These are phyloP conservation scores for Agrotis puta DNA, from an alignment of 2,888 invertebrate species.

Conservation along the genomic window DNA sequence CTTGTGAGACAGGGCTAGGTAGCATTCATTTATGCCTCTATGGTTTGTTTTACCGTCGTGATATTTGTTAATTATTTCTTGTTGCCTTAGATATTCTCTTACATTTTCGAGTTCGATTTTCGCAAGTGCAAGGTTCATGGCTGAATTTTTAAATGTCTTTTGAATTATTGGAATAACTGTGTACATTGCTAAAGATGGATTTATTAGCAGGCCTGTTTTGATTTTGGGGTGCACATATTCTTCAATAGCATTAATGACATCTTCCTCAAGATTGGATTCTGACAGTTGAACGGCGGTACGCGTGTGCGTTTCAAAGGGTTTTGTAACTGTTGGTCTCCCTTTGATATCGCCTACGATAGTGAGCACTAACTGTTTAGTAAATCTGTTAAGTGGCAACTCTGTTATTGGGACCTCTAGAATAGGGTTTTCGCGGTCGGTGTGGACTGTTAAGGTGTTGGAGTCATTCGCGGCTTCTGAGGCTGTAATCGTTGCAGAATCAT, in stretches of 20 bases:
- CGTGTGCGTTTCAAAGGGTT: constrained; percentile 9
- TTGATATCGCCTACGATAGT: constrained; percentile 10
- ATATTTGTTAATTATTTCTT: constrained; percentile 11
- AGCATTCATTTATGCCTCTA: constrained; percentile 19
- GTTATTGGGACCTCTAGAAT: constrained; percentile 3
- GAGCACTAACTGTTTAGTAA: constrained; percentile 4
- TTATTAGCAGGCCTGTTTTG: constrained; percentile 18
- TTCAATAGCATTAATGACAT: constrained; percentile 16
- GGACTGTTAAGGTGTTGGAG: background rate
- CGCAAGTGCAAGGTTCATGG: constrained; percentile 25
- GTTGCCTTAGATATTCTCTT: constrained; percentile 14
- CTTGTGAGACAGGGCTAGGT: constrained; percentile 1
- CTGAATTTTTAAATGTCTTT: constrained; percentile 38
- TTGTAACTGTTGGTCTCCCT: constrained; percentile 2
- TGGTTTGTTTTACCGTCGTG: constrained; percentile 18
- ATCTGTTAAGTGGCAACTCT: background rate
- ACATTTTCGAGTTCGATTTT: constrained; percentile 13
- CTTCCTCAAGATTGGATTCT: constrained; percentile 1
- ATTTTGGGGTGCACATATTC: constrained; percentile 16
- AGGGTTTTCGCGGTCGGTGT: background rate
- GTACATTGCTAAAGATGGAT: constrained; percentile 18
- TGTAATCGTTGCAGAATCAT: too few species aligned
- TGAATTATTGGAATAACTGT: constrained; percentile 46
- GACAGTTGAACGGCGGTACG: constrained; percentile 15
- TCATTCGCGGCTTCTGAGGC: background rate